phyloP scores from a whole-genome alignment of 2,797 vertebrate species.

The Hippopotamyrus pictus region DNA sequence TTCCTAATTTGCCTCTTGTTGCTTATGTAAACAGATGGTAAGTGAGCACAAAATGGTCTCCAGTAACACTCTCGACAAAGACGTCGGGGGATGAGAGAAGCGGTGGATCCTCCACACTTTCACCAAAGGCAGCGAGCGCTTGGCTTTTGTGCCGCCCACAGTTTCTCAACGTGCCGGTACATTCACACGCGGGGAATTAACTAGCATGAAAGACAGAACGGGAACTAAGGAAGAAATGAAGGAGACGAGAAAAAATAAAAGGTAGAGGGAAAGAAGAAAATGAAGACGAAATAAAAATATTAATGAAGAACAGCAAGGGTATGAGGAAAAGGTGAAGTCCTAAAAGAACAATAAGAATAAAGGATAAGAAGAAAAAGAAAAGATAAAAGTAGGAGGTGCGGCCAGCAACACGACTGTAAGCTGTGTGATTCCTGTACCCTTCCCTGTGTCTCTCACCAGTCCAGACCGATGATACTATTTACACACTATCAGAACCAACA shows the following conservation, averaged over 20 bases:
- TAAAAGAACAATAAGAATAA: not conserved
- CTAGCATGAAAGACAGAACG: not conserved
- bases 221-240: not conserved
- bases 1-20: slow-evolving; percentile 4
- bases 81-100: not conserved
- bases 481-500: not conserved
- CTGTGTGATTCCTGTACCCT: not conserved
- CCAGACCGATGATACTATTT: not conserved
- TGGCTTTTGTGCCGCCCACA: not conserved
- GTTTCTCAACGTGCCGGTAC: not conserved
- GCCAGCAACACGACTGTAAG: not conserved
- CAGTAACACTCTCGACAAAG: not conserved
- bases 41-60: slow-evolving; percentile 3
- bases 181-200: not conserved
- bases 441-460: not conserved
- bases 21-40: slow-evolving; percentile 11
- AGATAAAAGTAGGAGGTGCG: not conserved
- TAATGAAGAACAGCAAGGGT: not conserved
- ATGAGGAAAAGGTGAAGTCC: not conserved
- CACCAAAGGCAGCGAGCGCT: not conserved
- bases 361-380: not conserved
- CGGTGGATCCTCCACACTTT: not conserved
- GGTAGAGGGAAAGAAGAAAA: not conserved
- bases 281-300: not conserved
- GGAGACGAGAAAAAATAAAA: not conserved